Percentiles rank a stretch among this genome's conserved stretches.
These are phyloP conservation scores for Phalera bucephala DNA, from an alignment of 2,888 invertebrate genomes.

Conservation along the genomic window DNA sequence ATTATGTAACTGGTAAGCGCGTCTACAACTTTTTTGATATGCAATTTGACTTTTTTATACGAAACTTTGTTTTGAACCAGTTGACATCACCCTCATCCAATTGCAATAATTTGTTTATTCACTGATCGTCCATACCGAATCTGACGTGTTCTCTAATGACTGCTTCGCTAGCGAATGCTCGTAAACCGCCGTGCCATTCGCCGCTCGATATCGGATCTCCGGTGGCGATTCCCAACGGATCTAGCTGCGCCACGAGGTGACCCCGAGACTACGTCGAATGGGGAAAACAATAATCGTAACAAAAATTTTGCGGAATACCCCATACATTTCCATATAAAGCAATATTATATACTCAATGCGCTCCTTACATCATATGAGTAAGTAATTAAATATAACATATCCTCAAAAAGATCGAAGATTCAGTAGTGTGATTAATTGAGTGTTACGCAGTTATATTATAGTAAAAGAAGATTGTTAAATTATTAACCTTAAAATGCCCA, in stretches of 20 bases:
- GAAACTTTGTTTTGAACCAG: conserved; percentile 25
- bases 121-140: conserved; percentile 72
- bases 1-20: conserved; percentile 2
- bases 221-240: conserved; percentile 95
- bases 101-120: conserved; percentile 44
- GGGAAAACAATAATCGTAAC: conserved; percentile 38
- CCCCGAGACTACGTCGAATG: conserved; percentile 90
- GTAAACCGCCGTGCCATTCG: conserved; percentile 77
- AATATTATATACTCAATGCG: conserved; percentile 11
- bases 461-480: conserved; percentile 11
- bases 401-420: neutral
- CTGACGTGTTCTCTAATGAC: conserved; percentile 81
- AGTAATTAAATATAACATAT: neutral
- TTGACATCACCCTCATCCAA: conserved; percentile 53
- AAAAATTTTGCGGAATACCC: conserved; percentile 18
- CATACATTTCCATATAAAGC: conserved; percentile 26
- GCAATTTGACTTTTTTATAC: too few species aligned
- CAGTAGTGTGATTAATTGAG: conserved; percentile 1
- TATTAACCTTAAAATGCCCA: conserved; percentile 21
- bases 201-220: conserved; percentile 83
- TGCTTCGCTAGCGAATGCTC: conserved; percentile 78
- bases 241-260: conserved; percentile 95
- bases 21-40: neutral
- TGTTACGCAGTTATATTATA: conserved; percentile 10
- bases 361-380: conserved; percentile 13